Evolutionary conservation across 2,888 invertebrate genomes (phyloP), one percentile per base, ranked within the genome.

Genomic region (Sinelater perroti): DNA sequence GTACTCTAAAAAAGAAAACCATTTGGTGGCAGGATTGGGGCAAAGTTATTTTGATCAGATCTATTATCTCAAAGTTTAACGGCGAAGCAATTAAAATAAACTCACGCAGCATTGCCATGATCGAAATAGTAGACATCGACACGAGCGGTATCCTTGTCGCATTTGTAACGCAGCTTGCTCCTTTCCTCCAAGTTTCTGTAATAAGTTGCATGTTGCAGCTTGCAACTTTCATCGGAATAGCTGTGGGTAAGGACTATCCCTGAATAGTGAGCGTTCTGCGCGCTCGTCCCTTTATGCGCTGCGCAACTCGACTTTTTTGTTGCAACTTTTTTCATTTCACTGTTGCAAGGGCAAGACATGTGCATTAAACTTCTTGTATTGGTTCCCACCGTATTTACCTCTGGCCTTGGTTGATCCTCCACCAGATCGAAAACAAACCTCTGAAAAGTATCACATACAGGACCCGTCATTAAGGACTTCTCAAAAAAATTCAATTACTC

Each of bases 121-220:
- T 88, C 87, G 64, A 88, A 88, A 60, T 86, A 86, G 73, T 88
- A 88, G 38, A 87, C 81, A 60, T 87, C 87, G 5, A 86, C 83
- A 67, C 78, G 79, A 16, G 71, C 71, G 1, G 63, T 24, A 35
- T 44, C 28, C 10, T 49, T 38, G 5, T 44, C 20, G 14, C 18
- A 20, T 20, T 26, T 45, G 11, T 44, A 24, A 2, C 24, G 13
- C 8, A 40, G 3, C 18, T 36, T 45, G 10, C 10, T 30, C 7
- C 16, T 26, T 5, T 44, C 42, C 28, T 49, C 40, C 11, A 49
- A 10, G 26, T 11, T 49, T 8, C 49, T 33, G 16, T 49, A 42
- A 40, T 47, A 52, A 16, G n/a, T 6, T 4, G 47, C n/a, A 20
- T 33, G n/a, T 16, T 42, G 26, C 3, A 26, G 8, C 44, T 33